A percentile compares a stretch with the other conserved stretches of the same genome.
Evolutionary conservation across 2,888 invertebrate genomes (phyloP).

Genomic region (Ophion costatus): DNA sequence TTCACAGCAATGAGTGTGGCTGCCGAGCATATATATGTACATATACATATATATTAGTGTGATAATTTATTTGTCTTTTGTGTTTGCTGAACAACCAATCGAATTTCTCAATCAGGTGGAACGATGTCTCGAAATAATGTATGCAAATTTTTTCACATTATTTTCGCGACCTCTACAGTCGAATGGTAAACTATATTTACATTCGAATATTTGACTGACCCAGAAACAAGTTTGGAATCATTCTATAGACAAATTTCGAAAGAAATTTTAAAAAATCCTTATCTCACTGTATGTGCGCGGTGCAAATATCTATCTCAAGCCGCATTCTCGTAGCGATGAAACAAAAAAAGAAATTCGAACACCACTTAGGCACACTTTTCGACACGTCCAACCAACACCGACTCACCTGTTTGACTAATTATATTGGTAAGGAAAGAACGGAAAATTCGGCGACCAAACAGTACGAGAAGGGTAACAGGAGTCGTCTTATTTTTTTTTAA

Average conservation of each 20-base stretch:
- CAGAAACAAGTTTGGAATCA: conserved; percentile 4
- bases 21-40: neutral
- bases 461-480: no score
- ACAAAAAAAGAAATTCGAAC: neutral
- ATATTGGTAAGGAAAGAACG: neutral
- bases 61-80: neutral
- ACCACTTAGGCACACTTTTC: neutral
- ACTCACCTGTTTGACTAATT: neutral
- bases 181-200: neutral
- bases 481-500: no score
- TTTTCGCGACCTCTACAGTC: neutral
- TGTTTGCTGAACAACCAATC: neutral
- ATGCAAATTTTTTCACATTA: conserved; percentile 18
- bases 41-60: neutral
- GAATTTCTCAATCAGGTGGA: neutral
- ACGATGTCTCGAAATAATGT: neutral
- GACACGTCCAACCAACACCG: neutral
- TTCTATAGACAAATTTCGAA: neutral
- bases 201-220: conserved; percentile 17
- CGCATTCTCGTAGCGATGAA: conserved; percentile 12
- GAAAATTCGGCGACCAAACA: no score
- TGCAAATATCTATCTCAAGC: conserved; percentile 13
- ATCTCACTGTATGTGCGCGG: conserved; percentile 4
- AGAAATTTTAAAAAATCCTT: neutral
- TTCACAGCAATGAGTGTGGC: neutral